Percentiles rank a stretch among this genome's conserved stretches.
phyloP scores from a whole-genome alignment of 2,888 invertebrate species.

The Agrilus biguttatus region DNA sequence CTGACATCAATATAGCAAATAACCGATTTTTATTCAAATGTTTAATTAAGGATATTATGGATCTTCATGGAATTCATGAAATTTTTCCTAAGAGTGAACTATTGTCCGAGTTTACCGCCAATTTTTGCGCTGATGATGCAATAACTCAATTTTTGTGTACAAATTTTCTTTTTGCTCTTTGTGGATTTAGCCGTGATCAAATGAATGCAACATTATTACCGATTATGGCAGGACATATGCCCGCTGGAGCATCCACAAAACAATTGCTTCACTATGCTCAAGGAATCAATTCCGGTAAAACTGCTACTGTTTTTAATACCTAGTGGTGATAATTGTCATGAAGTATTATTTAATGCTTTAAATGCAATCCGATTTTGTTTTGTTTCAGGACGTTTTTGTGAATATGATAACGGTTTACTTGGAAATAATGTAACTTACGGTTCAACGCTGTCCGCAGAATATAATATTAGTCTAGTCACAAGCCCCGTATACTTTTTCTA shows the following conservation, averaged over 20 bases:
- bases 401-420: constrained; percentile 6
- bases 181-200: constrained; percentile 43
- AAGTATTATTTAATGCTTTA: too few relatives aligned
- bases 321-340: too few relatives aligned
- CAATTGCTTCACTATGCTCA: constrained; percentile 15
- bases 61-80: constrained; percentile 40
- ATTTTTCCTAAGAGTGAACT: constrained; percentile 45
- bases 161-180: constrained; percentile 49
- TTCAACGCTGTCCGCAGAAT: constrained; percentile 22
- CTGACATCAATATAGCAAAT: constrained; percentile 16
- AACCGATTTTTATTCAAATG: constrained; percentile 9
- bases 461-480: constrained; percentile 24
- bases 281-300: constrained; percentile 9
- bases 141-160: constrained; percentile 45
- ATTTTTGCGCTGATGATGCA: constrained; percentile 40
- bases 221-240: constrained; percentile 13
- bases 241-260: constrained; percentile 13
- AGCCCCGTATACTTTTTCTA: constrained; percentile 29
- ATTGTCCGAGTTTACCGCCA: constrained; percentile 34
- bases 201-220: constrained; percentile 26
- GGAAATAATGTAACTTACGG: constrained; percentile 15
- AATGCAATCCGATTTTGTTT: too few relatives aligned
- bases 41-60: constrained; percentile 23
- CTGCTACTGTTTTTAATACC: too few relatives aligned
- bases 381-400: too few relatives aligned